A percentile compares a stretch with the other conserved stretches of the same genome.
phyloP scores from a whole-genome alignment of 2,888 invertebrate genomes.

The Malacosoma neustria region DNA sequence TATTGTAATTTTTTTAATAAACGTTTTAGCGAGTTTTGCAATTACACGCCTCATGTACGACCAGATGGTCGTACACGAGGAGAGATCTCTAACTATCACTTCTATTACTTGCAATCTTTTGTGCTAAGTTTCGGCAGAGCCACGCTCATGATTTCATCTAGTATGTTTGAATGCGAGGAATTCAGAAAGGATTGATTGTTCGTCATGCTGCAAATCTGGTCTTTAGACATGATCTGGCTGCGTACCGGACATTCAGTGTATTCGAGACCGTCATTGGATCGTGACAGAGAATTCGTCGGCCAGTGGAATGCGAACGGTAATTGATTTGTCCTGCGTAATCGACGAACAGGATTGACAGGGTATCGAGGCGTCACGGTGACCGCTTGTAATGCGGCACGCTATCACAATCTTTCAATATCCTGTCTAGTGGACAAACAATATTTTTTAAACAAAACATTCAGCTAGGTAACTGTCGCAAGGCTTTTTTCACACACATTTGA shows the following conservation, averaged over 20 bases:
- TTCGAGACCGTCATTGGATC: conserved; percentile 60
- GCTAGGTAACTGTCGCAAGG: no score
- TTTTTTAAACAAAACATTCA: no score
- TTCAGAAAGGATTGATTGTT: conserved; percentile 55
- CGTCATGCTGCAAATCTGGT: conserved; percentile 52
- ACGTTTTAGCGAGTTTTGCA: no score
- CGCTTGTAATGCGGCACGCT: conserved; percentile 19
- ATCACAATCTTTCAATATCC: no score
- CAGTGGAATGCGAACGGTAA: conserved; percentile 65
- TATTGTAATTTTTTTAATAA: no score
- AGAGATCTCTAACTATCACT: no score
- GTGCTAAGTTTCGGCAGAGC: background rate
- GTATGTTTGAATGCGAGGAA: conserved; percentile 57
- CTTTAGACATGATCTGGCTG: conserved; percentile 30
- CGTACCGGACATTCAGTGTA: conserved; percentile 49
- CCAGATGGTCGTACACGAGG: no score
- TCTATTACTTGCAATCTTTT: no score
- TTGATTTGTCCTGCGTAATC: conserved; percentile 73
- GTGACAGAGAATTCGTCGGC: conserved; percentile 69
- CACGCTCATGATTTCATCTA: conserved; percentile 31
- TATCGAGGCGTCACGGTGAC: conserved; percentile 45
- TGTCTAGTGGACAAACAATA: no score
- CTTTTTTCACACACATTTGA: no score
- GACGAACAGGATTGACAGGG: conserved; percentile 59
- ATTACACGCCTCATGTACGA: no score